Evolutionary conservation across 2,888 invertebrate genomes (phyloP).

Genomic region (Chalcis sispes): DNA sequence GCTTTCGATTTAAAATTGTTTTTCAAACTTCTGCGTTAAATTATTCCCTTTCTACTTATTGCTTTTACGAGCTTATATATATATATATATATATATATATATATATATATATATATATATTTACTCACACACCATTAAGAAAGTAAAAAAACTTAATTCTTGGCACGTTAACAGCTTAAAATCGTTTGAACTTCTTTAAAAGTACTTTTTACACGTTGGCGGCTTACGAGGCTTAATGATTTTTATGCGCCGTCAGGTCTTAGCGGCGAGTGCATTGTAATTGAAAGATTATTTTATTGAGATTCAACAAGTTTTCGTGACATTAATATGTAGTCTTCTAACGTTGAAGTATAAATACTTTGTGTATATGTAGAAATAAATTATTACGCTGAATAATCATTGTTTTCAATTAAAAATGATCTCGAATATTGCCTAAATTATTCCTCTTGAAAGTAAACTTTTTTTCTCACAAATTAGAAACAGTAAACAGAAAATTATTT

Average conservation of each 20-base stretch:
- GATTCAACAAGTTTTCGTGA: no score
- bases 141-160: constrained; percentile 12
- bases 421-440: no score
- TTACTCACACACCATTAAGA: no score
- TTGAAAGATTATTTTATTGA: constrained; percentile 4
- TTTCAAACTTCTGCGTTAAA: constrained; percentile 8
- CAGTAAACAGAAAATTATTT: no score
- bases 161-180: background rate
- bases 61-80: background rate
- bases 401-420: no score
- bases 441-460: no score
- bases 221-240: background rate
- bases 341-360: no score
- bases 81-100: background rate
- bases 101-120: background rate
- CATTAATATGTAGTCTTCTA: no score
- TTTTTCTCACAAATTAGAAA: no score
- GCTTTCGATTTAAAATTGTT: no score
- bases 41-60: background rate
- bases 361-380: no score
- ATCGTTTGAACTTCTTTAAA: constrained; percentile 26
- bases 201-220: background rate
- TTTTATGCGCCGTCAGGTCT: background rate
- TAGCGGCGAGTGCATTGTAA: background rate
- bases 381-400: no score